Percentiles rank a stretch among this genome's conserved stretches.
phyloP scores from a whole-genome alignment of 2,113 vertebrate species.

The Vulpes ferrilata region DNA sequence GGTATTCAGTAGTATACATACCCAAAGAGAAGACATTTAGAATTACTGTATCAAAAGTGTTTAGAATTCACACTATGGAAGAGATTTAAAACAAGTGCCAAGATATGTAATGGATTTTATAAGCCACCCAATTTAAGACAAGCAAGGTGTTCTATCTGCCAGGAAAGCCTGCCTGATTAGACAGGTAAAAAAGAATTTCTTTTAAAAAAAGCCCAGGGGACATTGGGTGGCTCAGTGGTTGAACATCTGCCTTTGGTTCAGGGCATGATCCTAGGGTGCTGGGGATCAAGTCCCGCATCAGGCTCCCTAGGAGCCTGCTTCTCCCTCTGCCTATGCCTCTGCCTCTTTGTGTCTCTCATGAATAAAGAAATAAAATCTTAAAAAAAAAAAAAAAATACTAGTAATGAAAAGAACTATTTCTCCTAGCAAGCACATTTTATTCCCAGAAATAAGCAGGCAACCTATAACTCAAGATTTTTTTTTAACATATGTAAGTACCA shows the following conservation, averaged over 20 bases:
- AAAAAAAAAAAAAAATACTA: not conserved
- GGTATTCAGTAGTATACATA: not conserved
- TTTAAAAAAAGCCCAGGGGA: not conserved
- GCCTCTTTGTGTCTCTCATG: too few species aligned
- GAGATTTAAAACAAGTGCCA: not conserved
- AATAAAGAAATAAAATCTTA: too few species aligned
- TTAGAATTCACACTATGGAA: not conserved
- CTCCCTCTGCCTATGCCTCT: too few species aligned
- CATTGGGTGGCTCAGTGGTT: too few species aligned
- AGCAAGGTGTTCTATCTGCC: not conserved
- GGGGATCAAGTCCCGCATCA: too few species aligned
- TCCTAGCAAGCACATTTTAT: not conserved
- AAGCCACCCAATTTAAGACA: not conserved
- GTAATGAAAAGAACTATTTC: not conserved
- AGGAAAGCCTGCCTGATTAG: not conserved
- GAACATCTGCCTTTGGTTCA: too few species aligned
- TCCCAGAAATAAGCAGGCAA: not conserved
- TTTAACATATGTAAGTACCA: not conserved
- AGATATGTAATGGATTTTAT: constrained; percentile 2
- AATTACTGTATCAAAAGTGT: not conserved
- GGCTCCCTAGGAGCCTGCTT: too few species aligned
- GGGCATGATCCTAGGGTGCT: too few species aligned
- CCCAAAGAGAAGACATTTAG: not conserved
- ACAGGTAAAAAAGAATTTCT: not conserved
- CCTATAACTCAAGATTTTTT: not conserved